phyloP scores from a whole-genome alignment of 2,113 vertebrate species.

The Ondatra zibethicus region DNA sequence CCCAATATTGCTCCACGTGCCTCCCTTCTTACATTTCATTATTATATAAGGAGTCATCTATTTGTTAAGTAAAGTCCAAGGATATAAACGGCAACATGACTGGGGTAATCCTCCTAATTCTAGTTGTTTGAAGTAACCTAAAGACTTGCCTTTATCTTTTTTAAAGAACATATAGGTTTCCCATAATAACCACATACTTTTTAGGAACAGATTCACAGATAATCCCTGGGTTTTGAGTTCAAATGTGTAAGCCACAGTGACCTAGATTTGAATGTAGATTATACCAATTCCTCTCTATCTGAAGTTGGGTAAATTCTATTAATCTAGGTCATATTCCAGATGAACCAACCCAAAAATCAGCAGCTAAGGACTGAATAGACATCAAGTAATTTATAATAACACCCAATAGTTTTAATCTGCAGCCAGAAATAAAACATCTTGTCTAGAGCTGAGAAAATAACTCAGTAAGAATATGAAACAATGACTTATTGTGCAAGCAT shows the following conservation, averaged over 20 bases:
- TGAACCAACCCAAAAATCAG: not conserved
- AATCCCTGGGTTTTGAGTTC: not conserved
- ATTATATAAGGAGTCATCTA: not conserved
- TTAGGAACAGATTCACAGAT: not conserved
- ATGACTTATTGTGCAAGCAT: no score
- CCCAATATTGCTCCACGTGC: not conserved
- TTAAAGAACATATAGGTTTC: not conserved
- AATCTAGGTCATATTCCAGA: not conserved
- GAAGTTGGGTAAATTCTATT: not conserved
- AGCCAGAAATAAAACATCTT: not conserved
- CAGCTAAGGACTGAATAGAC: not conserved
- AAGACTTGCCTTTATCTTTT: not conserved
- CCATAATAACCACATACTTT: not conserved
- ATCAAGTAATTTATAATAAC: not conserved
- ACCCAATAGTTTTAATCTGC: not conserved
- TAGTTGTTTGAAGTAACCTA: not conserved
- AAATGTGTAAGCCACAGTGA: not conserved
- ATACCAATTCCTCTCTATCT: not conserved
- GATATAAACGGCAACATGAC: not conserved
- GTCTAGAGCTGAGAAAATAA: not conserved
- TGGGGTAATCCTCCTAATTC: not conserved
- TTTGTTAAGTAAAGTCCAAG: slow-evolving; percentile 1
- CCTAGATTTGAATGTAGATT: not conserved
- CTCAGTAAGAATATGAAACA: not conserved
- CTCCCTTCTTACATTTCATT: not conserved